These are phyloP conservation scores for Clytia hemisphaerica DNA, from an alignment of 30 jellyfish, hydroid and myxozoan genomes.

Conservation along the genomic window DNA sequence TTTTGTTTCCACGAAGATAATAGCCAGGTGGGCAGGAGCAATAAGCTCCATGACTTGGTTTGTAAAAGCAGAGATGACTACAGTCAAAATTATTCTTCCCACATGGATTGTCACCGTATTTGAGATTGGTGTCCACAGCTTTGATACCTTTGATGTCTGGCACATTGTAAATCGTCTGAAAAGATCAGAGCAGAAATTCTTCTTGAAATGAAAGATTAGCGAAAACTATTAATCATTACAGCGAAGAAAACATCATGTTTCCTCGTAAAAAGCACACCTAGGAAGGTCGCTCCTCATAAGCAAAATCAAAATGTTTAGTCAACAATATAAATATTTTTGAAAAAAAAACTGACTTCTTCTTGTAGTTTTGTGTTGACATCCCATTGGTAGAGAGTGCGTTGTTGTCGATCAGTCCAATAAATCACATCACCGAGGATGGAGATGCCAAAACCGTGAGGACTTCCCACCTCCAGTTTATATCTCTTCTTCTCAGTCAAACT, in stretches of 20 bases:
- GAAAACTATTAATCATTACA: too few species aligned
- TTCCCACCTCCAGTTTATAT: slow-evolving; percentile 32
- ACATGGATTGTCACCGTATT: slow-evolving; percentile 60
- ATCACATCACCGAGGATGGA: slow-evolving; percentile 52
- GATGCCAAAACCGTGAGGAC: slow-evolving; percentile 66
- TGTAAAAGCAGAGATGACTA: slow-evolving; percentile 69
- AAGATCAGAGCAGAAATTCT: too few species aligned
- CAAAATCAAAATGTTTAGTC: too few species aligned
- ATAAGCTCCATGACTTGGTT: slow-evolving; percentile 33
- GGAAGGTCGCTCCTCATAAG: too few species aligned
- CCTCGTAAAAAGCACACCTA: too few species aligned
- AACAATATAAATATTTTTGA: background rate
- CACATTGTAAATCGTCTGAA: too few species aligned
- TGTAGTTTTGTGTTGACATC: slow-evolving; percentile 2
- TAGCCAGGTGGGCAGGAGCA: slow-evolving; percentile 79
- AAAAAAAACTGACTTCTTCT: slow-evolving; percentile 5
- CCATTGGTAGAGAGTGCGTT: slow-evolving; percentile 32
- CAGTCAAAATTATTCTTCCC: slow-evolving; percentile 59
- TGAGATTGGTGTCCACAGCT: slow-evolving; percentile 59
- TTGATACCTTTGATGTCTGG: slow-evolving; percentile 88
- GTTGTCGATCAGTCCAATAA: slow-evolving; percentile 93
- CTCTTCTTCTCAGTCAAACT: slow-evolving; percentile 36
- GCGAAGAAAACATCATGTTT: too few species aligned
- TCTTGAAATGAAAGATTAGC: too few species aligned
- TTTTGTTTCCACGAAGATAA: slow-evolving; percentile 53